These are phyloP conservation scores for Harmothoe impar DNA, from an alignment of 2,888 invertebrate species.

Conservation along the genomic window DNA sequence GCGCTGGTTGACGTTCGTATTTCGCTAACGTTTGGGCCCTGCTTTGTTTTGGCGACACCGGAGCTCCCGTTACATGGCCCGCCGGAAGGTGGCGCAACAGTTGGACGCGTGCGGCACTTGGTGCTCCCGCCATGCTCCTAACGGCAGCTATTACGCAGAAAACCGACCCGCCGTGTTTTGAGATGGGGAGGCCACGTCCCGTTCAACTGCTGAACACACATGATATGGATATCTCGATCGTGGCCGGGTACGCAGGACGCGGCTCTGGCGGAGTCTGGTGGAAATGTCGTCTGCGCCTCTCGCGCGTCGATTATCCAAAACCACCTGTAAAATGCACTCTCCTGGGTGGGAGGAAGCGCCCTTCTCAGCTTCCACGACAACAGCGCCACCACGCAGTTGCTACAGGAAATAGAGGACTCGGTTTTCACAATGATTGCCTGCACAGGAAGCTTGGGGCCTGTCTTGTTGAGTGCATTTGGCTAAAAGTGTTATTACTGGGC, in stretches of 20 bases:
- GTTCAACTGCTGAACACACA: too few species aligned
- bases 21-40: not conserved
- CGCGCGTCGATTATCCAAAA: not conserved
- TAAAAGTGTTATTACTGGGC: too few species aligned
- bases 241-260: too few species aligned
- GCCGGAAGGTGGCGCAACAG: conserved; percentile 32
- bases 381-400: not conserved
- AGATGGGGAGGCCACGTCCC: not conserved
- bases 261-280: not conserved
- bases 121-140: not conserved
- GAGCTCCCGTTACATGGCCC: conserved; percentile 17
- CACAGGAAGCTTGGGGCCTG: not conserved
- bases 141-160: not conserved
- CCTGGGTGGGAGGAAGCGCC: not conserved
- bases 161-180: not conserved
- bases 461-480: not conserved
- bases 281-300: not conserved
- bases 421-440: conserved; percentile 9
- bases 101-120: not conserved
- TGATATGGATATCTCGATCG: too few species aligned
- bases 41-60: conserved; percentile 33
- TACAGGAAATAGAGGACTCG: conserved; percentile 24
- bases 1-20: not conserved
- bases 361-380: conserved; percentile 4
- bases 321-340: not conserved